phyloP scores from a whole-genome alignment of 92 coral and sea anemone genomes.

The Epizoanthus scotinus region DNA sequence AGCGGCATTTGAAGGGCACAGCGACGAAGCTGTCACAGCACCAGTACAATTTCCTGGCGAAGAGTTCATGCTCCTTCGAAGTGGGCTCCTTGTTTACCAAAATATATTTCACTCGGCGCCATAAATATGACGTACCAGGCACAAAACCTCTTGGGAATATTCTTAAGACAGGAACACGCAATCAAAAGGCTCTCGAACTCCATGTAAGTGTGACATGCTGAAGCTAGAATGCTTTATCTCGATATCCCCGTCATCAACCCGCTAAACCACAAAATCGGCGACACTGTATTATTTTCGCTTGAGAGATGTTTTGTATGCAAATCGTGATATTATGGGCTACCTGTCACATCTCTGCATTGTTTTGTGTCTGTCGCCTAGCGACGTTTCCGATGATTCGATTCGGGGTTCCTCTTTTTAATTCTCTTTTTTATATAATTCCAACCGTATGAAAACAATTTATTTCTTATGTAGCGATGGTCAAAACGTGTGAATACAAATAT shows the following conservation, averaged over 20 bases:
- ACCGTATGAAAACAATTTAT: too few relatives aligned
- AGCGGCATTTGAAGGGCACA: conserved; percentile 17
- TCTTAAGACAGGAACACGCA: conserved; percentile 5
- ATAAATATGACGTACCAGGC: conserved; percentile 4
- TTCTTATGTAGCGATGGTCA: too few relatives aligned
- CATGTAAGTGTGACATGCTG: not conserved
- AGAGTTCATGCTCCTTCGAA: conserved; percentile 34
- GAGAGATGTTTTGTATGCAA: conserved; percentile 29
- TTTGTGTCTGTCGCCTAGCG: conserved; percentile 14
- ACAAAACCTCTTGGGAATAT: conserved; percentile 26
- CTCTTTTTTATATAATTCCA: too few relatives aligned
- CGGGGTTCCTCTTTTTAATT: too few relatives aligned
- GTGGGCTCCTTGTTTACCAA: conserved; percentile 13
- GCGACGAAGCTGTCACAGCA: not conserved
- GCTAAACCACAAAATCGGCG: too few relatives aligned
- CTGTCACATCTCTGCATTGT: conserved; percentile 1
- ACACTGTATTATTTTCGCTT: conserved; percentile 1
- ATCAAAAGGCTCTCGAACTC: not conserved
- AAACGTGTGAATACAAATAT: too few relatives aligned
- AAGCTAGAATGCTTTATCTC: not conserved
- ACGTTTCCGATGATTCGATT: not conserved
- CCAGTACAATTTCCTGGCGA: conserved; percentile 10
- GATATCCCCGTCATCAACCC: too few relatives aligned
- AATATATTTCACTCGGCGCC: conserved; percentile 6
- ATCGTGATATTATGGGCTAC: conserved; percentile 5